Evolutionary conservation across 2,797 vertebrate genomes (phyloP).

Genomic region (Ispidina picta): DNA sequence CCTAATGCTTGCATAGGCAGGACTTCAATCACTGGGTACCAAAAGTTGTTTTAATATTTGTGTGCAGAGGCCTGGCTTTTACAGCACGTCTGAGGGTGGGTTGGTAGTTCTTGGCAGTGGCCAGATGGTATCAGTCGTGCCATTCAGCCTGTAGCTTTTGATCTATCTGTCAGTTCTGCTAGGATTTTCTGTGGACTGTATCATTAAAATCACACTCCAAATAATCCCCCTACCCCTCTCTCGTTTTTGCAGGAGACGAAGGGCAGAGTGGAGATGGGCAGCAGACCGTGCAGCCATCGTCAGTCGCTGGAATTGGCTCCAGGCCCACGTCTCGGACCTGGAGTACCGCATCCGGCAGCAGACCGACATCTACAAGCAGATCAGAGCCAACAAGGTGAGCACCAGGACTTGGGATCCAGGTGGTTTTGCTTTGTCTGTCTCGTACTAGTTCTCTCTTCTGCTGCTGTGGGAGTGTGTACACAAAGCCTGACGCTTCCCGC

Average conservation of each 20-base stretch:
- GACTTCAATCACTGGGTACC: neutral
- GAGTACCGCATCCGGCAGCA: constrained; percentile 98
- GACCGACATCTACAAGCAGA: constrained; percentile 96
- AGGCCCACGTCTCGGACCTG: constrained; percentile 97
- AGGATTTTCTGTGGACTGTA: neutral
- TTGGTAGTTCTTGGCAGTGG: neutral
- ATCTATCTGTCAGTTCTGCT: neutral
- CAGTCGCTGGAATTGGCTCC: constrained; percentile 99
- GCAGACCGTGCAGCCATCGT: constrained; percentile 94
- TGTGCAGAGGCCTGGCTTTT: neutral
- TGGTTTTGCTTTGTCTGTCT: neutral
- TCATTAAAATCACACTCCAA: neutral
- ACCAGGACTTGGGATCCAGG: neutral
- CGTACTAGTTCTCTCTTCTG: neutral
- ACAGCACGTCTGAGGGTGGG: neutral
- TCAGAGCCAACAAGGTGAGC: constrained; percentile 92
- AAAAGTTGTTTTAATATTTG: neutral
- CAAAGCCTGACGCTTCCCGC: neutral
- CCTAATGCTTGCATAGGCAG: neutral
- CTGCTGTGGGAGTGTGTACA: accelerated
- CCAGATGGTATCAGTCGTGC: neutral
- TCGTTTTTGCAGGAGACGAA: constrained; percentile 85
- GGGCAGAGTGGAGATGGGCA: constrained; percentile 94
- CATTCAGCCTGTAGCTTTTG: neutral
- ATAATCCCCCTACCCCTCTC: neutral